Evolutionary conservation across 2,113 vertebrate genomes (phyloP).

Genomic region (Takifugu flavidus): DNA sequence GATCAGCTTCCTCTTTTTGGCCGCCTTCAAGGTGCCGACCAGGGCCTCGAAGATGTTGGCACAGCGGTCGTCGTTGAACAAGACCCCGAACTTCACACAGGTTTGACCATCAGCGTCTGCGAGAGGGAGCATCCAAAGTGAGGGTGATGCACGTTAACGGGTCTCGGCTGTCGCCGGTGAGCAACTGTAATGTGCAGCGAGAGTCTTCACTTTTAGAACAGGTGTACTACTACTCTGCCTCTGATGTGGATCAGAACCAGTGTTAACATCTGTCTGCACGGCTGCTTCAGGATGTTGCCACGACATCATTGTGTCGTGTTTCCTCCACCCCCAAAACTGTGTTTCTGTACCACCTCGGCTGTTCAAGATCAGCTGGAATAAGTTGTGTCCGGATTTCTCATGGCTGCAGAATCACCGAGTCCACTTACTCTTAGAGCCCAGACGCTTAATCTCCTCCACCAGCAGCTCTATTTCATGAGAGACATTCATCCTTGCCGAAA

Average conservation of each 20-base stretch:
- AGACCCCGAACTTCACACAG: conserved; percentile 90
- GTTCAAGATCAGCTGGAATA: no score
- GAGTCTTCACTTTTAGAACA: no score
- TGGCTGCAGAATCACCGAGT: background rate
- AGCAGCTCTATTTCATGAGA: conserved; percentile 85
- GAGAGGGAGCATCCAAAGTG: background rate
- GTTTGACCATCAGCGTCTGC: conserved; percentile 85
- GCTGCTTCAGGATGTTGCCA: no score
- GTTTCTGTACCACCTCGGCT: no score
- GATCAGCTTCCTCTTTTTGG: conserved; percentile 85
- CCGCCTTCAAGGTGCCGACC: conserved; percentile 92
- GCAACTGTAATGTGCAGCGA: no score
- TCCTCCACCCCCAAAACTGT: no score
- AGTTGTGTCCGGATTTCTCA: no score
- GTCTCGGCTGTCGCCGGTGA: no score
- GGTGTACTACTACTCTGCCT: no score
- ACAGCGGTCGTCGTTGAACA: conserved; percentile 90
- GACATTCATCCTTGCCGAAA: conserved; percentile 83
- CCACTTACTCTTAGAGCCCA: conserved; percentile 88
- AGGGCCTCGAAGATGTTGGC: conserved; percentile 97
- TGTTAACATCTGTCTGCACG: no score
- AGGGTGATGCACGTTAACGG: background rate
- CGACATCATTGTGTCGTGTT: no score
- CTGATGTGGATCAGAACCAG: no score
- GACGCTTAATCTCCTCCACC: conserved; percentile 86